A percentile compares a stretch with the other conserved stretches of the same genome.
These are phyloP conservation scores for Setophaga coronata DNA, from an alignment of 2,113 vertebrate genomes.

Conservation along the genomic window DNA sequence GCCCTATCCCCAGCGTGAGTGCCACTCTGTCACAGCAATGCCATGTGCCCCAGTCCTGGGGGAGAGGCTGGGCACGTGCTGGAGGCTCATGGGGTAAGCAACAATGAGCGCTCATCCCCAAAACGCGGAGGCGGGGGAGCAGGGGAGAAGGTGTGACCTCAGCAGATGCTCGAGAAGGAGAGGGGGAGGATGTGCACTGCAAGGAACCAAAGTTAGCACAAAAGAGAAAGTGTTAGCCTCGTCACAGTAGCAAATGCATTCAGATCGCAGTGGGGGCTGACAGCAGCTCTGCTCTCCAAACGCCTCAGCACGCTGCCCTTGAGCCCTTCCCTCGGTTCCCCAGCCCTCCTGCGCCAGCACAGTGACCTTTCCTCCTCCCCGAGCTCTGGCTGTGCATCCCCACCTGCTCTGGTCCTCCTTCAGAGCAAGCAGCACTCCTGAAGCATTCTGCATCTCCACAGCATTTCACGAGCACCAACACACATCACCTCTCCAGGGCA, in stretches of 20 bases:
- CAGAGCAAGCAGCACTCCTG: neutral
- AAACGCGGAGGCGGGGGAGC: neutral
- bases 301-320: neutral
- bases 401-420: neutral
- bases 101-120: fast-evolving
- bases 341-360: neutral
- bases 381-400: neutral
- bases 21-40: neutral
- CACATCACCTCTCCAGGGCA: neutral
- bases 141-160: neutral
- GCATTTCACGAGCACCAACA: neutral
- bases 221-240: neutral
- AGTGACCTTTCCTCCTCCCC: fast-evolving
- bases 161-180: neutral
- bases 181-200: neutral
- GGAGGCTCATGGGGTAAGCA: fast-evolving
- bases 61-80: fast-evolving
- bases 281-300: neutral
- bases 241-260: neutral
- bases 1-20: neutral
- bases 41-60: neutral
- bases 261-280: neutral
- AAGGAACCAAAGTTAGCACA: neutral
- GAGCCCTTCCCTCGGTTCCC: neutral
- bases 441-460: neutral